Conservation (phyloP, 2,797 vertebrate genomes). For the Bovichtus diacanthus region DNA sequence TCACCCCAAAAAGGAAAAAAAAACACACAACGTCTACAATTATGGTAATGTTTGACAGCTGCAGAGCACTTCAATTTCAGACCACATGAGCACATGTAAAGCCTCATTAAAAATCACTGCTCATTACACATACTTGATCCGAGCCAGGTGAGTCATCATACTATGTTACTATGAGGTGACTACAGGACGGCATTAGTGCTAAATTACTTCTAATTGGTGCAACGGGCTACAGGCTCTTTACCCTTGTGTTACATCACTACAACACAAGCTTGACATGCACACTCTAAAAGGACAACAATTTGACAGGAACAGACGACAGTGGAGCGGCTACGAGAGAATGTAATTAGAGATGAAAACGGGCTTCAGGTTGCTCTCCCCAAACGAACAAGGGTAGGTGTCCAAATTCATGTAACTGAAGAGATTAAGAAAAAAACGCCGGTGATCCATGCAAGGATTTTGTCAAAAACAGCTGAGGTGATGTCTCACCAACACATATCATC, state of each 20-base stretch:
- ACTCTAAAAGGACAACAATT: conserved; percentile 11
- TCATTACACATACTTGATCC: background rate
- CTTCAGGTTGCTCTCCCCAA: background rate
- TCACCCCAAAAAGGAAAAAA: background rate
- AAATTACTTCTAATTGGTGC: conserved; percentile 32
- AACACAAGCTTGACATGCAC: conserved; percentile 30
- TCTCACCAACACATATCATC: background rate
- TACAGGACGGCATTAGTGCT: conserved; percentile 1
- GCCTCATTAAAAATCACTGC: background rate
- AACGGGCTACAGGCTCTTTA: conserved; percentile 22
- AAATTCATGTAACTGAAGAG: background rate
- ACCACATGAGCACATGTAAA: background rate
- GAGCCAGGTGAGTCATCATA: background rate
- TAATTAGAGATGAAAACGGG: conserved; percentile 30
- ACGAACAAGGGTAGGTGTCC: background rate
- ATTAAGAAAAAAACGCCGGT: conserved; percentile 33
- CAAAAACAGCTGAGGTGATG: background rate
- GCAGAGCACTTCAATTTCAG: background rate
- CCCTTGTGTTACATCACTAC: conserved; percentile 34
- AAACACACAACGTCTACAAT: background rate
- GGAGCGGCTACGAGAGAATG: background rate
- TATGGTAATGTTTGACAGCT: background rate
- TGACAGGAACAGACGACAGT: background rate
- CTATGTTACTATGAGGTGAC: background rate
- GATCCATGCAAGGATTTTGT: background rate